Evolutionary conservation across 2,888 invertebrate genomes (phyloP), one percentile per base, ranked within the genome.

Genomic region (Geotrupes spiniger): DNA sequence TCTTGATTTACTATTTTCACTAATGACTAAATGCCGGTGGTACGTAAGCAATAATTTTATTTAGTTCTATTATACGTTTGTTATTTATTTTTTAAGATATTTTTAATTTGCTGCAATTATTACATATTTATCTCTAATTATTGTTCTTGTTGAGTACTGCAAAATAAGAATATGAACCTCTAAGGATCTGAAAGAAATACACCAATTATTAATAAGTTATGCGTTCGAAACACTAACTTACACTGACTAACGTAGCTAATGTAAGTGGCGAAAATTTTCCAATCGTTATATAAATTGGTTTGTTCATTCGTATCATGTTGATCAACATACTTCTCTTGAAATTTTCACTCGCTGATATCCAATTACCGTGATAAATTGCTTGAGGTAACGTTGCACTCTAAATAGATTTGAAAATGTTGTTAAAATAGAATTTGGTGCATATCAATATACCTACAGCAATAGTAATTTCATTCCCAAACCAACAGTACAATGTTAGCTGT

Each of bases 401-500:
- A 17, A 10, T 27, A 33, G 14, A 42, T 10, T 21, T 8, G 10
- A 25, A 21, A 25, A 31, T 15, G n/a, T n/a, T n/a, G n/a, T n/a
- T n/a, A n/a, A n/a, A n/a, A 42, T 14, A 29, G 21, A 17, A 9
- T 10, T 21, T 15, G 15, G 10, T n/a, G 8, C 17, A 8, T 33
- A 42, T 2, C 9, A 9, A 26, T 11, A 29, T 15, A 12, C 27
- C 28, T 47, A 56, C 56, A 36, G 47, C 49, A 9, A 46, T 43
- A 12, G 52, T 56, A 8, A 56, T 50, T 42, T 51, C 52, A 43
- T 52, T 54, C 10, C 56, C 56, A 16, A 56, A 54, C 46, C 52
- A 56, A 27, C 56, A 56, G 10, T 52, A 54, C 2, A 54, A 36
- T n/a, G 21, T 21, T 6, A 21, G 21, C 6, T 21, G 21, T 21